Evolutionary conservation across 2,797 vertebrate species (phyloP), one percentile per base, ranked within the genome.

Genomic region (Capromys pilorides): DNA sequence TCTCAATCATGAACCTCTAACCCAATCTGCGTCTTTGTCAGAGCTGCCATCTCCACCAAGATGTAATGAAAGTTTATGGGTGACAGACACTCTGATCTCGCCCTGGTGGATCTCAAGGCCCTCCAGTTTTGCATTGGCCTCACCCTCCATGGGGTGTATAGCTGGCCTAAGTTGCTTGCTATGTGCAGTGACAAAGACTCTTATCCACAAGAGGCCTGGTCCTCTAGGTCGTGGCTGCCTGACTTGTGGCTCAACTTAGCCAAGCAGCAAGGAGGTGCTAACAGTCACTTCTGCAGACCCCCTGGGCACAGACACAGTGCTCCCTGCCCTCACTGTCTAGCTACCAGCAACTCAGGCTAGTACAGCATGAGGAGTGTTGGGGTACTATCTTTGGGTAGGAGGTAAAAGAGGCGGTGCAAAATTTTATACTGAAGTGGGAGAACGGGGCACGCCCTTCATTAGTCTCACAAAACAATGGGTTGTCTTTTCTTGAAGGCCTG

Each of bases 291-390:
- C 21, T 28, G 8, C 7, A 26, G 77, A 36, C 54, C 9, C 45
- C 18, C 2, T 14, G 21, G 16, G 33, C 19, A 24, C n/a, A 33
- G 75, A 80, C 69, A 3, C 36, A 80, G 24, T 7, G 39, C 6
- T 77, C 7, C 22, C 82, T 59, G 62, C 28, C 64, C 33, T 87
- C 24, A 0, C 1, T 18, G 59, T 14, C 19, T 6, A 0, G 21
- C 31, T 39, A 49, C 64, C 24, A 31, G 36, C n/a, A 24, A 31
- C 8, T 8, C 51, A 51, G 19, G 59, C 57, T 6, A n/a, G 3
- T 2, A 19, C 21, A 19, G 33, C 5, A 10, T 0, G 24, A 73
- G 14, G 19, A 21, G 0, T 9, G 11, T 24, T 36, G 71, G n/a
- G 49, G 62, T n/a, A 7, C 2, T 54, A 64, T n/a, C 77, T 39